Evolutionary conservation across 1,140 invertebrate species (phyloP).

Genomic region (Apolygus lucorum): DNA sequence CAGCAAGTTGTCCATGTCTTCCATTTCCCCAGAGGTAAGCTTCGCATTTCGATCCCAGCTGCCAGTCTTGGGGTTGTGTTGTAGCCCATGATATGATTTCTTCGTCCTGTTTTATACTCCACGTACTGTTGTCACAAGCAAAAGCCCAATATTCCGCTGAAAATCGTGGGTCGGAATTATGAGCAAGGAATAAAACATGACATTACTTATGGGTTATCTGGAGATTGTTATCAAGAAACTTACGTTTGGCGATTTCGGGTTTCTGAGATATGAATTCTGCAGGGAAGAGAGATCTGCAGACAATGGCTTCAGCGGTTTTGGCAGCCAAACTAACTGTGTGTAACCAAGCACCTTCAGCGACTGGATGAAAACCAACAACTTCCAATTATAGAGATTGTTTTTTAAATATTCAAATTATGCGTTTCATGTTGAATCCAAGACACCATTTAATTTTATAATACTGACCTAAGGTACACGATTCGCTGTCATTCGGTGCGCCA

Average conservation of each 20-base stretch:
- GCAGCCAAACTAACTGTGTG: slow-evolving; percentile 46
- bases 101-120: slow-evolving; percentile 50
- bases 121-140: slow-evolving; percentile 43
- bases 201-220: no score
- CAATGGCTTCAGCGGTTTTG: slow-evolving; percentile 47
- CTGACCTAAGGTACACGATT: slow-evolving; percentile 31
- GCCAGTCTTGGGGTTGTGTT: slow-evolving; percentile 55
- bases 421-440: not conserved
- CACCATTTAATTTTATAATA: no score
- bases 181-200: no score
- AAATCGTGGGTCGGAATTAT: not conserved
- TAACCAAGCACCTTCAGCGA: slow-evolving; percentile 52
- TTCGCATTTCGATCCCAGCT: slow-evolving; percentile 54
- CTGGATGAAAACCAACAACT: slow-evolving; percentile 31
- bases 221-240: no score
- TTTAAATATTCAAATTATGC: no score
- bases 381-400: no score
- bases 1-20: slow-evolving; percentile 53
- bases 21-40: slow-evolving; percentile 57
- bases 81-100: slow-evolving; percentile 56
- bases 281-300: slow-evolving; percentile 44
- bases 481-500: slow-evolving; percentile 40
- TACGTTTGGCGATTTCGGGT: slow-evolving; percentile 25
- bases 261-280: slow-evolving; percentile 39
- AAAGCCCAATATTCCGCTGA: slow-evolving; percentile 36